Conservation (phyloP, 2,888 invertebrate species). For the Aphodius granarius region DNA sequence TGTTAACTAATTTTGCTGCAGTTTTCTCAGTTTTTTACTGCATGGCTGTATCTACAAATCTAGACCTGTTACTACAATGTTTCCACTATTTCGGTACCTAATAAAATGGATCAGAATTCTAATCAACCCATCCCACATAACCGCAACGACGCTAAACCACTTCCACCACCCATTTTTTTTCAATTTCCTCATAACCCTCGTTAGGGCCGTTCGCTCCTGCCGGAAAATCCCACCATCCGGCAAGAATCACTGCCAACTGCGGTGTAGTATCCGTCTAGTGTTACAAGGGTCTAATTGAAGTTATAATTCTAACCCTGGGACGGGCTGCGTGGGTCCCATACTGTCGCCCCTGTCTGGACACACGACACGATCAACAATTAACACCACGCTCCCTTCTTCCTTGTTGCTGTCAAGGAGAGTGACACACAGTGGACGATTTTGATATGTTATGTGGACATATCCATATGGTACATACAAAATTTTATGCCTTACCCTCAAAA, state of each 20-base stretch:
- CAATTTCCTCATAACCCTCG: neutral
- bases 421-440: neutral
- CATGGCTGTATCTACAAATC: too few relatives aligned
- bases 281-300: neutral
- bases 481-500: too few relatives aligned
- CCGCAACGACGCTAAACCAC: too few relatives aligned
- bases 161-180: neutral
- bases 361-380: neutral
- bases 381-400: neutral
- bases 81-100: neutral
- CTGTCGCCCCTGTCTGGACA: neutral
- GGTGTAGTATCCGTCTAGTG: neutral
- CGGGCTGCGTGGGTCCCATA: neutral
- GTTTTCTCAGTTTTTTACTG: too few relatives aligned
- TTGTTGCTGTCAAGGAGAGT: neutral
- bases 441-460: too few relatives aligned
- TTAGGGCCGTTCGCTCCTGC: neutral
- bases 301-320: neutral
- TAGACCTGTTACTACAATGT: neutral
- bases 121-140: neutral
- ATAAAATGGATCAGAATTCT: neutral
- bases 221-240: neutral
- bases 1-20: too few relatives aligned
- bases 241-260: neutral
- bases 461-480: too few relatives aligned